Evolutionary conservation across 2,113 vertebrate species (phyloP), one percentile per base, ranked within the genome.

Genomic region (Ammodytes dubius): DNA sequence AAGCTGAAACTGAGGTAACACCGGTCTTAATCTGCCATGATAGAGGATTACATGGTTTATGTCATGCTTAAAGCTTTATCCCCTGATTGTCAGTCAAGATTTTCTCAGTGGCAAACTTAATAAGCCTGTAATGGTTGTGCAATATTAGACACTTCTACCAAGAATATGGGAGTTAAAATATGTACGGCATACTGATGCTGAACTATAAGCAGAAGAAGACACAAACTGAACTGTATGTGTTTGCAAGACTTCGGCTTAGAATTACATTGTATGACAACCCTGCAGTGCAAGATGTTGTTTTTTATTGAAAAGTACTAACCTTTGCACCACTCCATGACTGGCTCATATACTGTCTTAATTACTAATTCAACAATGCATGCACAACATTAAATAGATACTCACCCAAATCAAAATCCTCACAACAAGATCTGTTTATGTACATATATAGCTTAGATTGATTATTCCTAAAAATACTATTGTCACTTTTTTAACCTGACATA

Each of bases 1-100:
- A 86, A 67, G 79, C 74, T 73, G 66, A 81, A 92, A 57, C 59
- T 67, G 83, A 85, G 82, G 86, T 74, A 89, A 72, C 54, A 82
- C 66, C 68, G 49, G 81, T 79, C 74, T 84, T 87, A 91, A 84
- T 79, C 90, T 87, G 77, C 86, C 85, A 72, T 91, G 87, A 93
- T 91, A 88, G 65, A 65, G 91, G 93, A 94, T 94, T 92, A 92
- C 89, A 93, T 83, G 89, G 89, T 90, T 92, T 91, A 92, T 87
- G 87, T 87, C 79, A 74, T 63, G 82, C 88, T 89, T 86, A 90
- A 74, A 82, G 74, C 82, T 78, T 87, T 74, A 91, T 92, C 88
- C 90, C 69, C 88, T 70, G 86, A 90, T 92, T 91, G 86, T 87
- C 81, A 89, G 83, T 91, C 88, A 91, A 90, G 89, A 92, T 90